Percentiles rank a stretch among this genome's conserved stretches.
Evolutionary conservation across 2,113 vertebrate species (phyloP).

Genomic region (Phyllostomus hastatus): DNA sequence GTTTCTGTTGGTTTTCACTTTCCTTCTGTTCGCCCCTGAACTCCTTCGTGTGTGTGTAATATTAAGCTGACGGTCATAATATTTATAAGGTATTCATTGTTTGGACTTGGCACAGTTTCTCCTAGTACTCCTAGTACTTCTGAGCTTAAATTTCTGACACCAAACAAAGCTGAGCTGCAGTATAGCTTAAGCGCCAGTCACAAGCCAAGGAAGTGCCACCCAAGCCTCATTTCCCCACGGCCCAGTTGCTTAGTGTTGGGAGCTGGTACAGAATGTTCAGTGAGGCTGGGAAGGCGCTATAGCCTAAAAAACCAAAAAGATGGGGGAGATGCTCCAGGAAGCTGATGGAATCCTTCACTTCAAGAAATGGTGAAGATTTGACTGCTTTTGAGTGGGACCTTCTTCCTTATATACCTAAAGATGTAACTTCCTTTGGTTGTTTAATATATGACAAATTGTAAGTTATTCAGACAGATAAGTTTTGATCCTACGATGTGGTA

Average conservation of each 20-base stretch:
- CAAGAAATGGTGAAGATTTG: background rate
- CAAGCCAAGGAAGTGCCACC: background rate
- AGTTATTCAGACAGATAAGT: background rate
- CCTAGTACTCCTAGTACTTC: conserved; percentile 19
- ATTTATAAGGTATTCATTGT: background rate
- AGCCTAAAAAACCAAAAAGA: background rate
- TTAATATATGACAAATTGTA: conserved; percentile 6
- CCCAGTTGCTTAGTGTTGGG: background rate
- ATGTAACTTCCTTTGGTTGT: background rate
- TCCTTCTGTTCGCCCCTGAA: background rate
- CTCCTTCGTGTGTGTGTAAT: background rate
- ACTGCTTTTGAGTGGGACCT: background rate
- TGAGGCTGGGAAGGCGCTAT: background rate
- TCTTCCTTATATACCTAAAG: background rate
- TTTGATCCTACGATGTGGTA: background rate
- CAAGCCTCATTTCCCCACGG: background rate
- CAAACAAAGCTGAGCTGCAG: background rate
- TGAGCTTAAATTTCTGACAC: background rate
- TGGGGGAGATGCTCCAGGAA: background rate
- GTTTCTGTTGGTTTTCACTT: background rate
- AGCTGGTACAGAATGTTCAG: background rate
- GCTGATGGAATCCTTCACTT: background rate
- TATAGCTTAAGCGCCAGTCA: background rate
- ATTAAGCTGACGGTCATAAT: conserved; percentile 11
- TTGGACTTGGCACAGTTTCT: background rate